Evolutionary conservation across 64 coral and sea anemone species (phyloP), one percentile per base, ranked within the genome.

Genomic region (Montipora foliosa): DNA sequence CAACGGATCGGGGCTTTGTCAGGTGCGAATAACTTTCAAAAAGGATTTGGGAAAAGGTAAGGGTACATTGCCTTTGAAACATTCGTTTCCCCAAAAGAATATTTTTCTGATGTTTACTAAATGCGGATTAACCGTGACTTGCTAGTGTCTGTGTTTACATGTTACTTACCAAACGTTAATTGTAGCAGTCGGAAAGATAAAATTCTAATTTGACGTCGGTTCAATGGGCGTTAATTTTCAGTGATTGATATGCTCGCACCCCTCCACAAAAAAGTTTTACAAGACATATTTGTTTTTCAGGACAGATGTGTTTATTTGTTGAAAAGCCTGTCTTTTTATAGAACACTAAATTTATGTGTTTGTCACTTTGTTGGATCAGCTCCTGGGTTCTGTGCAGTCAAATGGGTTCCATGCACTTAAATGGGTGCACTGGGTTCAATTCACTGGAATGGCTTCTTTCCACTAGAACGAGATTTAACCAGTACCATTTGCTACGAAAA

Each of bases 1-100:
- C 46, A 82, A 91, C 47, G 94, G 94, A 3, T 74, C 82, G 5
- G 94, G 94, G 21, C 69, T 95, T 50, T 95, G 94, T 50, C 62
- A 59, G 12, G 94, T 95, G 47, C 71, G 51, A n/a, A 92, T 95
- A n/a, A 89, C 49, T 2, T 88, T 95, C 25, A 87, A 76, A 2
- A 66, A 59, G 13, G 87, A 80, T 8, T 52, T 75, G 79, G 70
- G 94, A 76, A 89, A 52, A 87, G 74, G 49, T 80, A 80, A 52
- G 69, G 6, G 44, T 10, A 49, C 4, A 64, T 44, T 67, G 61
- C 37, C 46, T n/a, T 67, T n/a, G 14, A 64, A 15, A 44, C 4
- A 29, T 59, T 22, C 16, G 15, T 44, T 61, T 44, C 21, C 61
- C 61, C 61, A 12, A 57, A 4, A 24, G 57, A 10, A 24, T 44